Evolutionary conservation across 2,113 vertebrate species (phyloP), one percentile per base, ranked within the genome.

Genomic region (Phyllostomus discolor): DNA sequence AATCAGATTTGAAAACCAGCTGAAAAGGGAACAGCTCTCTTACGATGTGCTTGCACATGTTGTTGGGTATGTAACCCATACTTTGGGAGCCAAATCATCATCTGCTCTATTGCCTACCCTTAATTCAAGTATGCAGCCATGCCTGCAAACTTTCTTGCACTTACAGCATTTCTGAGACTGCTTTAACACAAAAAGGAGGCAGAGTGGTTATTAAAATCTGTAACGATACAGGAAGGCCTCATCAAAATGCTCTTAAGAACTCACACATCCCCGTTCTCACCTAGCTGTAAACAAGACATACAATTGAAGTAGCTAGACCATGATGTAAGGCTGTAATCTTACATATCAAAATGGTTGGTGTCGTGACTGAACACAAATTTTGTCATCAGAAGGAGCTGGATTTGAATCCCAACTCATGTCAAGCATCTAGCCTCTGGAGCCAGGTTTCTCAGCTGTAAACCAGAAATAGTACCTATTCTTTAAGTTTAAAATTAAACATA

Each of bases 401-500:
- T 94, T n/a, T 57, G 5, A 93, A 92, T 64, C n/a, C 14, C 33
- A 94, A 31, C 7, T 90, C 76, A 69, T 10, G 26, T 4, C 33
- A 2, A 52, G 10, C 50, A 84, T 8, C 20, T 0, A 79, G 41
- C 41, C 50, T 79, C 59, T 80, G 12, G 11, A 88, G 28, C 5
- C 62, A 96, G 62, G 67, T 79, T 94, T 94, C 93, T 92, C 43
- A 62, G 72, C 46, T 94, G 31, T 57, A 41, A 92, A 90, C 41
- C 41, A 3, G 33, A 96, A 92, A 83, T 75, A 75, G 83, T 33
- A 81, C 14, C 67, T 79, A 43, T 50, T n/a, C 20, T 85, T 5
- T 79, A 87, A 87, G 5, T 92, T 91, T 83, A 94, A 96, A 81
- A 57, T 94, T 91, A 91, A 67, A 90, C 12, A 35, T 59, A 76